These are phyloP conservation scores for Nannoperca australis DNA, from an alignment of 2,797 vertebrate species.

Conservation along the genomic window DNA sequence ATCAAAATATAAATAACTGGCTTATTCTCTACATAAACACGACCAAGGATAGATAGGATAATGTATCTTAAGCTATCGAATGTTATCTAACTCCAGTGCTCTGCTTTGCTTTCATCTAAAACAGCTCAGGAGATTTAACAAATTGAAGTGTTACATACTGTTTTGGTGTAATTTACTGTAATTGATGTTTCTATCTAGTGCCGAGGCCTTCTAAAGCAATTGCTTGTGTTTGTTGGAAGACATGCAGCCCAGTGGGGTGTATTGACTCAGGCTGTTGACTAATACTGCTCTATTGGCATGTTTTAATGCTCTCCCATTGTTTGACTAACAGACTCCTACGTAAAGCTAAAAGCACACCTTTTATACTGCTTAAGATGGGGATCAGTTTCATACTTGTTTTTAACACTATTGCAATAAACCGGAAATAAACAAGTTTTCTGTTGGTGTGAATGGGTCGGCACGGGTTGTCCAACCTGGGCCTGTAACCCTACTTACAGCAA, in stretches of 20 bases:
- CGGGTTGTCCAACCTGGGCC: slow-evolving; percentile 1
- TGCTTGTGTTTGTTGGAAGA: slow-evolving; percentile 80
- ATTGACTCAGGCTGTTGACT: slow-evolving; percentile 81
- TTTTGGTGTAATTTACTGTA: slow-evolving; percentile 84
- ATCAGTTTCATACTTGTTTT: slow-evolving; percentile 31
- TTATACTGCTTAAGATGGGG: slow-evolving; percentile 27
- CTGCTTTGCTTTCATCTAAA: slow-evolving; percentile 74
- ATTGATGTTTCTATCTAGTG: slow-evolving; percentile 81
- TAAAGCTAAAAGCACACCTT: slow-evolving; percentile 63
- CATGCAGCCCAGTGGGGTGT: slow-evolving; percentile 82
- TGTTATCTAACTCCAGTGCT: slow-evolving; percentile 69
- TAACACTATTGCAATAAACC: neutral
- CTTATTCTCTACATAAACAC: slow-evolving; percentile 63
- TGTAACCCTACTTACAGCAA: neutral
- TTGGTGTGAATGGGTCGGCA: slow-evolving; percentile 9
- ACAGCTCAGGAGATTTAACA: slow-evolving; percentile 77
- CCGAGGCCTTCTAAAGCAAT: slow-evolving; percentile 75
- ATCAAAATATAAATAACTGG: slow-evolving; percentile 69
- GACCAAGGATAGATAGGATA: slow-evolving; percentile 53
- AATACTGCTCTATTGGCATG: slow-evolving; percentile 79
- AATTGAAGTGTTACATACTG: slow-evolving; percentile 80
- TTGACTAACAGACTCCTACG: slow-evolving; percentile 68
- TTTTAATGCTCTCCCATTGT: slow-evolving; percentile 81
- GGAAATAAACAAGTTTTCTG: slow-evolving; percentile 2
- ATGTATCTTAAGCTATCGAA: slow-evolving; percentile 73